Conservation (phyloP, 2,113 vertebrate species). For the Struthidea cinerea region DNA sequence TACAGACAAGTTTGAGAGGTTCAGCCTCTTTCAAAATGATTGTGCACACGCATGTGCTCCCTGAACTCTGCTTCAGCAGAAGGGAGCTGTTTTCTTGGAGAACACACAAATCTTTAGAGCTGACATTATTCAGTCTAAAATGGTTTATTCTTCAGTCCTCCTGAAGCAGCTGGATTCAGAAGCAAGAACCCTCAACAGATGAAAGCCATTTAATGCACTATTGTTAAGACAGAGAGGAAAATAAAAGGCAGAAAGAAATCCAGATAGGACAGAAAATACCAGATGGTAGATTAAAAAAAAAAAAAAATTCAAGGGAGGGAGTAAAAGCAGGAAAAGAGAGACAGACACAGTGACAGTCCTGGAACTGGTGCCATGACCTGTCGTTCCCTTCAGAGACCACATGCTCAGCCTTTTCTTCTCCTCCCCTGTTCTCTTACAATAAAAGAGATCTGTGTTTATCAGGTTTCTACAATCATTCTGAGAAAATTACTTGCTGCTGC, state of each 20-base stretch:
- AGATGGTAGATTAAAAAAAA: neutral
- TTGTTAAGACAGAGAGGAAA: neutral
- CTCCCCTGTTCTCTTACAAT: neutral
- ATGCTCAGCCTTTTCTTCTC: neutral
- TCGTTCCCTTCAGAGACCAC: neutral
- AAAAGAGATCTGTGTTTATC: constrained; percentile 26
- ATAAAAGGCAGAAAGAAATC: neutral
- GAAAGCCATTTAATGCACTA: neutral
- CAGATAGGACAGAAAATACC: neutral
- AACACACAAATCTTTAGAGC: neutral
- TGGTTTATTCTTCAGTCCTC: neutral
- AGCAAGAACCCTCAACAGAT: neutral
- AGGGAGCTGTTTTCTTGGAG: neutral
- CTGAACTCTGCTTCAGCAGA: neutral
- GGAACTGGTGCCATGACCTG: neutral
- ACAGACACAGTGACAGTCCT: neutral
- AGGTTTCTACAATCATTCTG: constrained; percentile 5
- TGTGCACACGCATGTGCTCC: neutral
- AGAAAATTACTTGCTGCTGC: neutral
- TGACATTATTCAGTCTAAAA: neutral
- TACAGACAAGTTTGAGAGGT: neutral
- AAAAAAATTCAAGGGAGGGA: neutral
- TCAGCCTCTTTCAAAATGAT: neutral
- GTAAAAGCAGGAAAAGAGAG: neutral
- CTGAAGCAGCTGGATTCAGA: neutral